A percentile compares a stretch with the other conserved stretches of the same genome.
Conservation (phyloP, 2,888 invertebrate genomes). For the Pasiphila rectangulata region DNA sequence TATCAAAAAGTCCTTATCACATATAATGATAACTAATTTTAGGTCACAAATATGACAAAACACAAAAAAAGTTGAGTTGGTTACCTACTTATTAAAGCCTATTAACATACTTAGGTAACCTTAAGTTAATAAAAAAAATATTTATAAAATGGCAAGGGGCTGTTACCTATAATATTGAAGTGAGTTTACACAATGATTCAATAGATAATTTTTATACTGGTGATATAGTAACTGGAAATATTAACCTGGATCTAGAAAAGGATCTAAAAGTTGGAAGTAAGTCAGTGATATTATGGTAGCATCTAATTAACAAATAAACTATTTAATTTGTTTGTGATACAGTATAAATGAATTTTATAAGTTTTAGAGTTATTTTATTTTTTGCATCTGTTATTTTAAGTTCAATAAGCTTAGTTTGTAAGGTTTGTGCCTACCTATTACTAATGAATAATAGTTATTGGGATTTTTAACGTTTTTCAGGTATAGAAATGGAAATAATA, state of each 20-base stretch:
- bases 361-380: neutral
- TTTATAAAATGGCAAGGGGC: conserved; percentile 53
- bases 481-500: conserved; percentile 54
- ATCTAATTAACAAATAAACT: too few relatives aligned
- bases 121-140: neutral
- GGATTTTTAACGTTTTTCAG: conserved; percentile 42
- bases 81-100: neutral
- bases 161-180: conserved; percentile 46
- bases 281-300: too few relatives aligned
- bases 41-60: too few relatives aligned
- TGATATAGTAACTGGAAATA: conserved; percentile 65
- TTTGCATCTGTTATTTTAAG: too few relatives aligned
- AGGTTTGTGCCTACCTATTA: neutral
- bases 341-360: too few relatives aligned
- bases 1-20: too few relatives aligned
- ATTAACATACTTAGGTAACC: too few relatives aligned
- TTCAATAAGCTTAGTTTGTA: too few relatives aligned
- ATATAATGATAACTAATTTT: too few relatives aligned
- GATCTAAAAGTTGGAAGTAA: conserved; percentile 59
- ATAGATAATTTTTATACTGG: conserved; percentile 62
- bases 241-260: conserved; percentile 57
- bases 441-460: neutral
- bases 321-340: too few relatives aligned
- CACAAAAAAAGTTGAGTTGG: too few relatives aligned
- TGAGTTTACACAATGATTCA: conserved; percentile 59